Evolutionary conservation across 2,113 vertebrate genomes (phyloP).

Genomic region (Cyanoderma ruficeps): DNA sequence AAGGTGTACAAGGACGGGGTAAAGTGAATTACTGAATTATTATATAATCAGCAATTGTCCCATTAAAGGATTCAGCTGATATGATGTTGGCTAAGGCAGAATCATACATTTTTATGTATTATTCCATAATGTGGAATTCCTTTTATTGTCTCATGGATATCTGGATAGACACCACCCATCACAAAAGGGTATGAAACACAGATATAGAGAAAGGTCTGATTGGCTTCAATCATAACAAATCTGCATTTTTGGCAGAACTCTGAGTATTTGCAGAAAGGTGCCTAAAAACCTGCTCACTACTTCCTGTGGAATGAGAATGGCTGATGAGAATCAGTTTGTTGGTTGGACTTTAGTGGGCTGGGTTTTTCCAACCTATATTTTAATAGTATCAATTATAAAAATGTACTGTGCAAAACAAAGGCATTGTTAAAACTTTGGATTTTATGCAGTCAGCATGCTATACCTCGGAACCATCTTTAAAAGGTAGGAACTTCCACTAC

Average conservation of each 20-base stretch:
- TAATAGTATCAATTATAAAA: not conserved
- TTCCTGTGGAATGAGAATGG: not conserved
- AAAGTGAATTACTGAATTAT: not conserved
- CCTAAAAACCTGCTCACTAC: not conserved
- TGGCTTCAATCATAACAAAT: not conserved
- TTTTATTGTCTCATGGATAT: not conserved
- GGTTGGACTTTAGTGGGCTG: not conserved
- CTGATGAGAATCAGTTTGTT: not conserved
- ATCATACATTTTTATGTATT: not conserved
- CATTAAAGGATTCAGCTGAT: not conserved
- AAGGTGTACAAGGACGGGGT: not conserved
- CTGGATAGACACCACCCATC: not conserved
- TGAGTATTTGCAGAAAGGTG: not conserved
- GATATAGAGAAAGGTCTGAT: not conserved
- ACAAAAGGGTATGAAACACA: not conserved
- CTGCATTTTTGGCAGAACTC: not conserved
- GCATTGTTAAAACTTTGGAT: not conserved
- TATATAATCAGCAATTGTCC: not conserved
- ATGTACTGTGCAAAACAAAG: not conserved
- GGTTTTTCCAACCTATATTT: not conserved
- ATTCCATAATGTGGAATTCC: not conserved
- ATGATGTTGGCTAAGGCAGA: not conserved
- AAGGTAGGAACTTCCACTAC: not conserved
- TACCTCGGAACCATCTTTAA: not conserved
- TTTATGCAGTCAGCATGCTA: not conserved